Evolutionary conservation across 2,888 invertebrate genomes (phyloP), one percentile per base, ranked within the genome.

Genomic region (Myathropa florea): DNA sequence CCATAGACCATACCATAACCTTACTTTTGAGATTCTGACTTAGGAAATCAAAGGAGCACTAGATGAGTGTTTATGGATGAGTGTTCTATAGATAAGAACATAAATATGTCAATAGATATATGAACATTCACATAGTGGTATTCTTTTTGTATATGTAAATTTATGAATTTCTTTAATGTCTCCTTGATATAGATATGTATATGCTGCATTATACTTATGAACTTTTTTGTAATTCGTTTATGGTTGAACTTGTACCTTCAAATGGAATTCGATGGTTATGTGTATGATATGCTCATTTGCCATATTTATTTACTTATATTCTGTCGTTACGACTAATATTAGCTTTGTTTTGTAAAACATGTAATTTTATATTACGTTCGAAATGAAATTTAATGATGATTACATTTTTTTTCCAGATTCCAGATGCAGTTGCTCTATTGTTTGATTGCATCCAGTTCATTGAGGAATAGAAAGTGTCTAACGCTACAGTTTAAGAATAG

Each of bases 1-100:
- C 71, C 60, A 71, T 82, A 39, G 64, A 77, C 60, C 71, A 83
- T 67, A 72, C 65, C 70, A 77, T 65, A 76, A 82, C 33, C 76
- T 64, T 53, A 57, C 64, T 76, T 53, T 76, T 77, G 33, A 7
- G 36, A 28, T 60, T 76, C 64, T 61, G 23, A 10, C 64, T 28
- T 30, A 57, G 30, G 39, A 24, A 61, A 28, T 68, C 55, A 67
- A 73, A 72, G 21, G 53, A 65, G 61, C 64, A 23, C 24, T 57
- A 28, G 61, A 65, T 14, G 24, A n/a, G 2, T 18, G 23, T 36
- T 72, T 33, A 1, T 33, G 12, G n/a, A n/a, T n/a, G n/a, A n/a
- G n/a, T n/a, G n/a, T n/a, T n/a, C n/a, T 39, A 39, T n/a, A 39
- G 39, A 46, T 46, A 4, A 18, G 18, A 18, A 46, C 46, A 46